Evolutionary conservation across 2,113 vertebrate species (phyloP), one percentile per base, ranked within the genome.

Genomic region (Sturnus vulgaris): DNA sequence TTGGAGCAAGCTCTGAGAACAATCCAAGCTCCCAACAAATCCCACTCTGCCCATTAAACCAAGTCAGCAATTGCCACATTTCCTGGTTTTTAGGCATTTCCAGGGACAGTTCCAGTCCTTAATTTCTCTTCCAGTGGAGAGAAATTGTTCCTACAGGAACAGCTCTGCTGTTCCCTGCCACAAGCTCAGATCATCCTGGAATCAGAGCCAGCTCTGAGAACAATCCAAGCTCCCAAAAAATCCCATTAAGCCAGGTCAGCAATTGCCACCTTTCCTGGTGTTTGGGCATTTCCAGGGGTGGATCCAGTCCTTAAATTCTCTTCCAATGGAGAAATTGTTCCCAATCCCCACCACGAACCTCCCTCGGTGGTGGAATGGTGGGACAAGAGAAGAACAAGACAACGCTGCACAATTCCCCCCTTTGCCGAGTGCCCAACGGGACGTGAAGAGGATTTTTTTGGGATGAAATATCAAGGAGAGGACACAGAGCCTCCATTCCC

Each of bases 331-430:
- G 39, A 24, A 61, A 15, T 14, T 20, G 5, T 20, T 11, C 60
- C 33, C 1, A 8, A 31, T 7, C 6, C 5, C 66, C 68, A 28
- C 37, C 66, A 18, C 1, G 20, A 61, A 9, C 12, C 30, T 47
- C 31, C 65, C 33, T 9, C 5, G 44, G 11, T 0, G 23, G n/a
- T 3, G 53, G 35, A 37, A 42, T 0, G 1, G 55, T 0, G 2
- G 15, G 39, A 42, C 20, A 56, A n/a, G 15, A 8, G 35, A 40
- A 35, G 39, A 69, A 24, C 24, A 28, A 46, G 6, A 21, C 10
- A 31, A 9, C 0, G 4, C 0, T 2, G 46, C 21, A 1, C 10
- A 16, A 3, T 27, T 3, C 33, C 20, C 27, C 27, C 50, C 15
- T 16, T 28, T 16, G 15, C 27, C 5, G 4, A 47, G 7, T 7